These are phyloP conservation scores for Cheilosia grossa DNA, from an alignment of 2,888 invertebrate genomes.

Conservation along the genomic window DNA sequence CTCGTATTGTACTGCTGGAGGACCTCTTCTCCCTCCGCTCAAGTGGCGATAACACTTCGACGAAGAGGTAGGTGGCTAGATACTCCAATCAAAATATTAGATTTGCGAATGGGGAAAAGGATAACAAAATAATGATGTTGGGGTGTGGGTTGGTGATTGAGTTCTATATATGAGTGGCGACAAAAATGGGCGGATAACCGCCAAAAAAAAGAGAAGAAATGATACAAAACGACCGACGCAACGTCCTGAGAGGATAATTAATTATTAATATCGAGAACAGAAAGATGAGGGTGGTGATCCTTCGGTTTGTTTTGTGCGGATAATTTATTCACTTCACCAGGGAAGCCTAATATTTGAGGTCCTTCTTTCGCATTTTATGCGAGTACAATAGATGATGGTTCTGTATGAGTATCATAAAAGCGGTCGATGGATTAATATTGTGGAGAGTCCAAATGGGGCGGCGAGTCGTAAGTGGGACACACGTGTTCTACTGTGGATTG, in stretches of 20 bases:
- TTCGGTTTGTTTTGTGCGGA: constrained; percentile 55
- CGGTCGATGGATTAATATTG: constrained; percentile 42
- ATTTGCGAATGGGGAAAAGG: constrained; percentile 34
- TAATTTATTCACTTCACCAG: constrained; percentile 63
- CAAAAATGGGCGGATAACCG: constrained; percentile 4
- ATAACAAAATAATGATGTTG: constrained; percentile 44
- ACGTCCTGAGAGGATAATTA: constrained; percentile 71
- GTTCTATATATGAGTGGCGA: constrained; percentile 8
- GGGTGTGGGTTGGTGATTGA: constrained; percentile 28
- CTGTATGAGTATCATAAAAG: neutral
- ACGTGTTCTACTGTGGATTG: neutral
- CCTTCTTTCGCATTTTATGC: constrained; percentile 53
- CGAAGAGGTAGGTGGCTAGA: constrained; percentile 20
- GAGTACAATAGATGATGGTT: constrained; percentile 41
- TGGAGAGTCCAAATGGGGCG: neutral
- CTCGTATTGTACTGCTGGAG: constrained; percentile 29
- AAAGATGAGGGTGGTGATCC: constrained; percentile 62
- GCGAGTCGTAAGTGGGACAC: neutral
- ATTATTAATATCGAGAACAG: constrained; percentile 74
- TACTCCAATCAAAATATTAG: constrained; percentile 62
- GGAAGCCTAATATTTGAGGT: constrained; percentile 40
- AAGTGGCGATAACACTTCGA: constrained; percentile 66
- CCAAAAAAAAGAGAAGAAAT: neutral
- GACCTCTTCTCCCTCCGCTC: constrained; percentile 27
- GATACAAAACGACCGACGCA: constrained; percentile 4